Base-by-base conservation (phyloP, 1,140 invertebrate species). In the Nephotettix cincticeps region DNA sequence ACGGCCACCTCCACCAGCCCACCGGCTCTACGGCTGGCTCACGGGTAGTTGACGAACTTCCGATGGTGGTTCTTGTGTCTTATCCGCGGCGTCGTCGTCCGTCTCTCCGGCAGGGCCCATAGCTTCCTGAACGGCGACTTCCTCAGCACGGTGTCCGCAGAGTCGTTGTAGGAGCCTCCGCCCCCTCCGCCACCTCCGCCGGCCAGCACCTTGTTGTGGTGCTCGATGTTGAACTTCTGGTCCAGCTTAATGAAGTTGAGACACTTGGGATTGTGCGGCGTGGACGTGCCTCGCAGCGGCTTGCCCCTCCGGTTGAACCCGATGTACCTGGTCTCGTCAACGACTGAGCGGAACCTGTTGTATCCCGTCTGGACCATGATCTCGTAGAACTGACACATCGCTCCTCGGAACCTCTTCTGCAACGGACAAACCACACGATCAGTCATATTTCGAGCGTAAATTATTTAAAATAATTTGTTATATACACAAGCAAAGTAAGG, bases 211-310 rank as follows among this genome's bases (percentile, higher is more conserved):
- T 76, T 77, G 78, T 86, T 86, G 77, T 86, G 84, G 14, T 81
- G 78, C 51, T 78, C 75, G 74, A 86, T 85, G 74, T 81, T 79
- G 73, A 82, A 82, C 58, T 79, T 79, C 28, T 82, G 79, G 71
- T 84, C 84, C 68, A 81, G 80, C 77, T 86, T 85, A 43, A 86
- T 79, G 80, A 85, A 85, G 74, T 83, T 84, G 77, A 82, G 81
- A 75, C 84, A 85, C 71, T 82, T 80, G 54, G 79, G 79, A 19
- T 79, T 78, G 40, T 79, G 80, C 68, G 79, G 30, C 6, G 69
- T 32, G n/a, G 28, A 23, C 40, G 23, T 69, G 43, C 71, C 70
- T 54, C 69, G 81, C 76, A 84, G 81, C 69, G 81, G 84, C 70
- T 80, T 80, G 1, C 85, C 85, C 36, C 73, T 75, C 72, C 79